Percentiles rank a stretch among this genome's conserved stretches.
Evolutionary conservation across 2,797 vertebrate species (phyloP).

Genomic region (Perdix hodgsoniae): DNA sequence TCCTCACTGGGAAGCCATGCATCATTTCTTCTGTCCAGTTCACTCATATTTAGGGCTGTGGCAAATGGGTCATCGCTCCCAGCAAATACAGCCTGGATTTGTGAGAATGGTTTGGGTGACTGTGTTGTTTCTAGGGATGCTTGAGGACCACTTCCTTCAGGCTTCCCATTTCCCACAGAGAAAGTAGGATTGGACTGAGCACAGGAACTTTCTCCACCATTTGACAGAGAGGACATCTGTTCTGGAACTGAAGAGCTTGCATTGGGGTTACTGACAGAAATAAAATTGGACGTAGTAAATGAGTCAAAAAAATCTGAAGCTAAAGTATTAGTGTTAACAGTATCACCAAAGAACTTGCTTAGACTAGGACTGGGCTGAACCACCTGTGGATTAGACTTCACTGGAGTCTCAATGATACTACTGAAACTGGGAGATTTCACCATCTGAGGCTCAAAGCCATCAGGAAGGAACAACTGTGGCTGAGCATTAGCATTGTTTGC

Average conservation of each 20-base stretch:
- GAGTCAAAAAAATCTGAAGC: conserved; percentile 97
- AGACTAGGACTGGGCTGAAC: conserved; percentile 98
- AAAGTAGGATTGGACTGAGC: conserved; percentile 70
- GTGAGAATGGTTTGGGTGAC: conserved; percentile 85
- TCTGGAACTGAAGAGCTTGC: conserved; percentile 84
- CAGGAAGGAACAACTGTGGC: conserved; percentile 82
- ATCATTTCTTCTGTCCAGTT: conserved; percentile 92
- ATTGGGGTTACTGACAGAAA: conserved; percentile 95
- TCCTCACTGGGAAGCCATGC: conserved; percentile 94
- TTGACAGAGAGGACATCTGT: conserved; percentile 79
- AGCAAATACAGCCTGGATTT: conserved; percentile 93
- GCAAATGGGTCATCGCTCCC: conserved; percentile 93
- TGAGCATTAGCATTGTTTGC: conserved; percentile 77
- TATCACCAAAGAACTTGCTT: conserved; percentile 95
- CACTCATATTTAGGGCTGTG: conserved; percentile 93
- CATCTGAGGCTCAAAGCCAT: conserved; percentile 95
- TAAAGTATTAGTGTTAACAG: conserved; percentile 83
- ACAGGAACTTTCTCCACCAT: conserved; percentile 34
- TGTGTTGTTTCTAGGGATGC: conserved; percentile 73
- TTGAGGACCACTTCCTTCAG: conserved; percentile 58
- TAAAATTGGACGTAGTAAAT: conserved; percentile 92
- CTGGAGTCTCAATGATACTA: conserved; percentile 82
- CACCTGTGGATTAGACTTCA: conserved; percentile 83
- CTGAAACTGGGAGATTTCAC: conserved; percentile 96
- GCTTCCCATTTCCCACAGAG: conserved; percentile 63